phyloP scores from a whole-genome alignment of 2,797 vertebrate species.

The Buceros bicornis region DNA sequence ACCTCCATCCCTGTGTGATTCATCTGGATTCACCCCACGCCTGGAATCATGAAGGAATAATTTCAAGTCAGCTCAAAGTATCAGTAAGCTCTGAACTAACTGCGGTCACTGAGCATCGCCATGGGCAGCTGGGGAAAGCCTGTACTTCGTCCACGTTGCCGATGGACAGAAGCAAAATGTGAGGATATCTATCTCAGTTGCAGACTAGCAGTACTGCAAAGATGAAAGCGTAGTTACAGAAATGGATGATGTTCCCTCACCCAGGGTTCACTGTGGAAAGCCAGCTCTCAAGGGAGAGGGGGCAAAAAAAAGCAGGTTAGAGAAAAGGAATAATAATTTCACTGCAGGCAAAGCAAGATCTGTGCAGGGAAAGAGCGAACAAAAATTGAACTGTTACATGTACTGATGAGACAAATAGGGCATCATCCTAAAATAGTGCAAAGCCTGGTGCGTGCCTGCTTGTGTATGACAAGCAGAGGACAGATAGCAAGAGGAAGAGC shows the following conservation, averaged over 20 bases:
- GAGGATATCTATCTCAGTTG: background rate
- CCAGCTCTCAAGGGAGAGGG: background rate
- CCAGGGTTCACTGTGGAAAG: background rate
- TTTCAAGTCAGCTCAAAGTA: background rate
- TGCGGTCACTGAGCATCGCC: background rate
- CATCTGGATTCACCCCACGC: slow-evolving; percentile 34
- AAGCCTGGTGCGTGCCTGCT: background rate
- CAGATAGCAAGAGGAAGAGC: background rate
- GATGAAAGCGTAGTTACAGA: background rate
- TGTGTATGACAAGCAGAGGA: background rate
- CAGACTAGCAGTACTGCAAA: background rate
- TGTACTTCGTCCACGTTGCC: background rate
- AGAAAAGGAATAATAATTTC: background rate
- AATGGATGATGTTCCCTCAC: background rate
- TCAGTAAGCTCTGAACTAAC: background rate
- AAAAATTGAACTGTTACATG: background rate
- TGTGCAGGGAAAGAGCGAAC: background rate
- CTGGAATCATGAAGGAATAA: slow-evolving; percentile 3
- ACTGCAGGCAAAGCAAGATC: background rate
- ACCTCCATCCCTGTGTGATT: slow-evolving; percentile 36
- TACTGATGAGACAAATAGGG: background rate
- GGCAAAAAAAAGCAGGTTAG: background rate
- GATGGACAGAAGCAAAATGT: background rate
- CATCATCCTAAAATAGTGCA: background rate
- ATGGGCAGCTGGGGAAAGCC: background rate